Base-by-base conservation (phyloP, 2,888 invertebrate species). In the Drosophila flavopinicola region DNA sequence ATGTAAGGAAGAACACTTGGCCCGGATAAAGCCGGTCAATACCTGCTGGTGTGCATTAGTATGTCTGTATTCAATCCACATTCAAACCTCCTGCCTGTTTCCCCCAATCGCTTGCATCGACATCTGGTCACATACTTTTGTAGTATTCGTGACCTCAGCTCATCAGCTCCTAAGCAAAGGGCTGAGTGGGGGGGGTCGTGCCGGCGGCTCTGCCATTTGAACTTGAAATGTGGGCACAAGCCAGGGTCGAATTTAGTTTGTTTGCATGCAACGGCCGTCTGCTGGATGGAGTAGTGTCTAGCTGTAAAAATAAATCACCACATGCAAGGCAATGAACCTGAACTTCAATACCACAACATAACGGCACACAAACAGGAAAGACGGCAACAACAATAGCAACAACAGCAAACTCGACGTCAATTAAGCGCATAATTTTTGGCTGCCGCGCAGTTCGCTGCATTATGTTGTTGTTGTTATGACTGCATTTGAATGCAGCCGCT, bases 281-380 rank as follows among this genome's bases (percentile, higher is more conserved):
- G 56, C 39, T 20, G 47, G 20, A 13, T 52, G 23, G 53, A 30
- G 35, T 23, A 33, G 51, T n/a, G 57, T 57, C 61, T 64, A 71
- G 63, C 68, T 56, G 58, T 64, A 78, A 66, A 75, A 78, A 73
- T 75, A 77, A 77, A 80, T 63, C 68, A 60, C 51, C 54, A 67
- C 86, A 80, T 75, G 82, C 85, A 80, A 86, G 86, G 76, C 83
- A 86, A 78, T 83, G 85, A 83, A 83, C 83, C 76, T 86, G 85
- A 83, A 86, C 83, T 86, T 86, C 74, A 78, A 64, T 61, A 51
- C 52, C 10, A 23, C 25, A 24, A 51, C 58, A 66, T 63, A 60
- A 53, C 52, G 33, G 52, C 52, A 45, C 13, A 39, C 27, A 61
- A 59, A 59, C 59, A 52, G 51, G 67, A 83, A 64, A 57, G 30